These are phyloP conservation scores for Chiloscyllium plagiosum DNA, from an alignment of 2,113 vertebrate species.

Conservation along the genomic window DNA sequence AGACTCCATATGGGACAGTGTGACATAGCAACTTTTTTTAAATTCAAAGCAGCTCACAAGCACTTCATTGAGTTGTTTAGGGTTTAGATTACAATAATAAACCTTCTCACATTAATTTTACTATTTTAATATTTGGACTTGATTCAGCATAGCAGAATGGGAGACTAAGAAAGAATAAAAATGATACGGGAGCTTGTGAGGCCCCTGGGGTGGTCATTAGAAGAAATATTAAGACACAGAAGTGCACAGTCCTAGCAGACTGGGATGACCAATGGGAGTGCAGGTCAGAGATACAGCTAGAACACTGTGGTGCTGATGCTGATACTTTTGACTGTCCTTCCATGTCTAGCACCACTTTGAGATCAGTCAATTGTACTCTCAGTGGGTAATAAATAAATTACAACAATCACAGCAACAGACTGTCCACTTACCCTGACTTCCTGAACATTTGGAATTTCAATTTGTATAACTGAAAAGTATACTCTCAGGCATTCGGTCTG, in stretches of 20 bases:
- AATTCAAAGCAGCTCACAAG: neutral
- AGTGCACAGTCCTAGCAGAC: neutral
- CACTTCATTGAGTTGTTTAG: neutral
- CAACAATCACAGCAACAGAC: neutral
- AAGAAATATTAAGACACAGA: neutral
- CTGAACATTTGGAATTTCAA: conserved; percentile 3
- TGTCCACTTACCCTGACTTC: conserved; percentile 1
- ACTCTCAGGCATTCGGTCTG: neutral
- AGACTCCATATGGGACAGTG: too few relatives aligned
- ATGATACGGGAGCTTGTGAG: neutral
- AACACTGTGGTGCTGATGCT: neutral
- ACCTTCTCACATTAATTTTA: neutral
- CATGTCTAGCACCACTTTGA: neutral
- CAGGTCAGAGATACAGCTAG: neutral
- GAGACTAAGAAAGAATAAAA: neutral
- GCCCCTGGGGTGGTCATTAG: neutral
- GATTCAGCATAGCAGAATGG: neutral
- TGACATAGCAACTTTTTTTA: neutral
- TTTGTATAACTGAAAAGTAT: neutral
- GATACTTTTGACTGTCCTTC: neutral
- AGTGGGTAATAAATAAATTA: neutral
- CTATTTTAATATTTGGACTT: neutral
- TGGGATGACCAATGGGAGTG: neutral
- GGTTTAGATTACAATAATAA: neutral
- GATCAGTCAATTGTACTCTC: neutral